phyloP scores from a whole-genome alignment of 1,140 invertebrate genomes.

The Scaptomyza montana region DNA sequence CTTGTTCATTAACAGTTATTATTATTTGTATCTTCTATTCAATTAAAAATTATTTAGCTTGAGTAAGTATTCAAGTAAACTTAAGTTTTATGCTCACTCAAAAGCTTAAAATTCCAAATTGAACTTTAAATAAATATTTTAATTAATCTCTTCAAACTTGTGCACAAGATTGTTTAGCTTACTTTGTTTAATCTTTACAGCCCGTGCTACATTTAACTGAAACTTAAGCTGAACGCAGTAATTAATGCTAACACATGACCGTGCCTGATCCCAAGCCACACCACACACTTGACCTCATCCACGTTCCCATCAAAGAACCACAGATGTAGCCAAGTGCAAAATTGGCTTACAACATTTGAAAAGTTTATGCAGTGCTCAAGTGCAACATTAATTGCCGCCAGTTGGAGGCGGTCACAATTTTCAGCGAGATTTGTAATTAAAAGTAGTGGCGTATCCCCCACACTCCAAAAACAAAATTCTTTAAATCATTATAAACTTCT shows the following conservation, averaged over 20 bases:
- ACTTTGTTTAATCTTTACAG: slow-evolving; percentile 39
- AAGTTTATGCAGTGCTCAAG: slow-evolving; percentile 72
- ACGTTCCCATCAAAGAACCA: slow-evolving; percentile 19
- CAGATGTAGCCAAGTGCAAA: slow-evolving; percentile 76
- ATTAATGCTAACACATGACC: slow-evolving; percentile 28
- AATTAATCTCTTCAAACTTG: slow-evolving; percentile 27
- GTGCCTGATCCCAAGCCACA: background rate
- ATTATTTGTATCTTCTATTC: too few relatives aligned
- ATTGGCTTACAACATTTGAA: slow-evolving; percentile 69
- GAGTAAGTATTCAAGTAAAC: too few relatives aligned
- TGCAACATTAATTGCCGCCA: slow-evolving; percentile 75
- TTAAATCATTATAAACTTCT: slow-evolving; percentile 48
- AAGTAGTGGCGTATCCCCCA: slow-evolving; percentile 28
- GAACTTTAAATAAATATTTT: slow-evolving; percentile 15
- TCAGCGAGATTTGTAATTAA: slow-evolving; percentile 48
- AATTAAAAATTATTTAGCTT: too few relatives aligned
- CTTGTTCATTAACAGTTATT: too few relatives aligned
- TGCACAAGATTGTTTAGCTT: slow-evolving; percentile 19
- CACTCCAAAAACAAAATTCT: background rate
- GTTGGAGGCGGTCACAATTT: slow-evolving; percentile 45
- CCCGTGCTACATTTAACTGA: slow-evolving; percentile 27
- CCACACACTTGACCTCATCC: slow-evolving; percentile 36
- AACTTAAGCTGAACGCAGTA: slow-evolving; percentile 16
- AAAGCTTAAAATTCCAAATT: slow-evolving; percentile 10
- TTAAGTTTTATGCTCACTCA: too few relatives aligned